phyloP scores from a whole-genome alignment of 1,140 invertebrate genomes.

The Papilio xuthus region DNA sequence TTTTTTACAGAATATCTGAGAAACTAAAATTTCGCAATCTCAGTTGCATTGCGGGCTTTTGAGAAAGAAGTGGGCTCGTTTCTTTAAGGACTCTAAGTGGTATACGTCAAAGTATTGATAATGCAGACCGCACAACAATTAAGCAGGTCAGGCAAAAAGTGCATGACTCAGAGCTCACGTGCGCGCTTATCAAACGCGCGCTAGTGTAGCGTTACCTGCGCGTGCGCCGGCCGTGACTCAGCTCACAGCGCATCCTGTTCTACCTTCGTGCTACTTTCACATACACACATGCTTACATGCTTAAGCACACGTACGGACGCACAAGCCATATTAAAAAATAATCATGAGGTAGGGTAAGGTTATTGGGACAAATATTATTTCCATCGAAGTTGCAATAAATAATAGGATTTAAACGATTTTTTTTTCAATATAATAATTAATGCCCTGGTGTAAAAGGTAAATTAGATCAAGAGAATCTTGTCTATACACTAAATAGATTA shows the following conservation, averaged over 20 bases:
- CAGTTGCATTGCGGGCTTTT: too few relatives aligned
- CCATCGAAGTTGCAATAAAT: background rate
- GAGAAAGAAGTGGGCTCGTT: too few relatives aligned
- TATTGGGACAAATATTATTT: background rate
- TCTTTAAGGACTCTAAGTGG: background rate
- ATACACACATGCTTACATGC: conserved; percentile 38
- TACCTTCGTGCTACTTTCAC: conserved; percentile 71
- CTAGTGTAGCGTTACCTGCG: conserved; percentile 68
- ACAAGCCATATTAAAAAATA: conserved; percentile 40
- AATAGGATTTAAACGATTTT: background rate
- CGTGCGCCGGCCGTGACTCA: conserved; percentile 63
- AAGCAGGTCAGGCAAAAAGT: conserved; percentile 31
- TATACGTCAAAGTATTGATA: conserved; percentile 15
- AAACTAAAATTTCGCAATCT: too few relatives aligned
- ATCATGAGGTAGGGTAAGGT: background rate
- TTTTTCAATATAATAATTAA: too few relatives aligned
- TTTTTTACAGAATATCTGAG: too few relatives aligned
- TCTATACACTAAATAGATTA: too few relatives aligned
- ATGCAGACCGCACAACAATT: conserved; percentile 39
- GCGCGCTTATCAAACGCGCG: conserved; percentile 64
- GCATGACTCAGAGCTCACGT: conserved; percentile 71
- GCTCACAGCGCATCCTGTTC: conserved; percentile 71
- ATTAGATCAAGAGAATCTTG: too few relatives aligned
- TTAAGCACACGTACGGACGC: conserved; percentile 37
- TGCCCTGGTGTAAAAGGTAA: too few relatives aligned